phyloP scores from a whole-genome alignment of 2,113 vertebrate species.

The Anser cygnoides region DNA sequence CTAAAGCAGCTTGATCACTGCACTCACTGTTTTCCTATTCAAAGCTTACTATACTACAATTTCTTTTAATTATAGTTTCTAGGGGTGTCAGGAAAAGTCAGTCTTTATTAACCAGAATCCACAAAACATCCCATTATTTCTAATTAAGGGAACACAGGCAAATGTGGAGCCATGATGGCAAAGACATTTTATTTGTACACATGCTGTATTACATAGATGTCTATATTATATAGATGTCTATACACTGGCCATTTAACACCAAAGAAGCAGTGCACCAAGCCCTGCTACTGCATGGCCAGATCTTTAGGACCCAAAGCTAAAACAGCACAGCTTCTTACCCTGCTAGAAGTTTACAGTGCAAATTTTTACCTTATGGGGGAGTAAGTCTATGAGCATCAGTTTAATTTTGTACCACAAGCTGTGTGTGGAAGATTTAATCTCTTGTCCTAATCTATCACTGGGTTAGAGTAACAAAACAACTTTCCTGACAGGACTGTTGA shows the following conservation, averaged over 20 bases:
- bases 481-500: not conserved
- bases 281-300: accelerated
- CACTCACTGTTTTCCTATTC: not conserved
- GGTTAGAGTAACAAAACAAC: not conserved
- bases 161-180: not conserved
- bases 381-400: not conserved
- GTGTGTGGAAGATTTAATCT: not conserved
- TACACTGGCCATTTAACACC: not conserved
- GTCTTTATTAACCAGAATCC: not conserved
- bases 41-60: not conserved
- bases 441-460: not conserved
- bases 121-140: not conserved
- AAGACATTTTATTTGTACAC: not conserved
- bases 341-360: not conserved
- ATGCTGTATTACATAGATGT: not conserved
- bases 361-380: not conserved
- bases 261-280: not conserved
- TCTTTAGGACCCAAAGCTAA: not conserved
- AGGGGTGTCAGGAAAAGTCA: not conserved
- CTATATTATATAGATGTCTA: not conserved
- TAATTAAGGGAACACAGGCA: not conserved
- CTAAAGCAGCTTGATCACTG: not conserved
- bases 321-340: not conserved
- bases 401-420: not conserved
- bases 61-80: not conserved